Evolutionary conservation across 2,888 invertebrate genomes (phyloP).

Genomic region (Nomada flava): DNA sequence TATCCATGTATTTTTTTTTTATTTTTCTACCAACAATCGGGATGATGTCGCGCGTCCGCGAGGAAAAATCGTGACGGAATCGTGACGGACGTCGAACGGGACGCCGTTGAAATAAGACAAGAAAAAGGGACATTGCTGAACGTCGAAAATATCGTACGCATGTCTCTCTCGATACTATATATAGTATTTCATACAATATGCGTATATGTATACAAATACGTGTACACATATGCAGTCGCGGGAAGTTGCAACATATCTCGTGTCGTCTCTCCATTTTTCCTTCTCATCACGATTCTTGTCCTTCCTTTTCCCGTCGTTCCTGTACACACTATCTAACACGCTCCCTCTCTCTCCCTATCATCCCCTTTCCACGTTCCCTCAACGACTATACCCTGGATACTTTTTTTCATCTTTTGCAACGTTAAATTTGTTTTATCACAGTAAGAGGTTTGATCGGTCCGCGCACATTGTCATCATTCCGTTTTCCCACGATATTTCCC

Average conservation of each 20-base stretch:
- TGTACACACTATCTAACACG: neutral
- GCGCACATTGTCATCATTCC: neutral
- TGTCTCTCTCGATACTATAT: slow-evolving; percentile 22
- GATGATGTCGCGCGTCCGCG: slow-evolving; percentile 5
- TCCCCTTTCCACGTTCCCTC: slow-evolving; percentile 21
- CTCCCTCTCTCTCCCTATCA: neutral
- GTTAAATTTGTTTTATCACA: slow-evolving; percentile 55
- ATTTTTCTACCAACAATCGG: slow-evolving; percentile 10
- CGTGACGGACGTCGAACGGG: slow-evolving; percentile 37
- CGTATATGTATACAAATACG: slow-evolving; percentile 28
- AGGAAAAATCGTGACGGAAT: slow-evolving; percentile 7
- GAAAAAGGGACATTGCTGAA: slow-evolving; percentile 38
- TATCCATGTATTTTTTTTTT: neutral
- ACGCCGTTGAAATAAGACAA: slow-evolving; percentile 6
- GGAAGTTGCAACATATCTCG: slow-evolving; percentile 14
- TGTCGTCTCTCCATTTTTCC: neutral
- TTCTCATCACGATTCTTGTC: too few relatives aligned
- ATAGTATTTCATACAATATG: slow-evolving; percentile 17
- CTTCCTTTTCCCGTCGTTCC: neutral
- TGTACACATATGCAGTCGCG: slow-evolving; percentile 28
- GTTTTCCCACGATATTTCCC: neutral
- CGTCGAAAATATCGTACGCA: slow-evolving; percentile 56
- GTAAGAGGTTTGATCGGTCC: slow-evolving; percentile 48
- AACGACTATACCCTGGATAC: slow-evolving; percentile 46
- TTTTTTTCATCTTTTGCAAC: slow-evolving; percentile 29